Conservation (phyloP, 2,888 invertebrate genomes). For the Autographa gamma region DNA sequence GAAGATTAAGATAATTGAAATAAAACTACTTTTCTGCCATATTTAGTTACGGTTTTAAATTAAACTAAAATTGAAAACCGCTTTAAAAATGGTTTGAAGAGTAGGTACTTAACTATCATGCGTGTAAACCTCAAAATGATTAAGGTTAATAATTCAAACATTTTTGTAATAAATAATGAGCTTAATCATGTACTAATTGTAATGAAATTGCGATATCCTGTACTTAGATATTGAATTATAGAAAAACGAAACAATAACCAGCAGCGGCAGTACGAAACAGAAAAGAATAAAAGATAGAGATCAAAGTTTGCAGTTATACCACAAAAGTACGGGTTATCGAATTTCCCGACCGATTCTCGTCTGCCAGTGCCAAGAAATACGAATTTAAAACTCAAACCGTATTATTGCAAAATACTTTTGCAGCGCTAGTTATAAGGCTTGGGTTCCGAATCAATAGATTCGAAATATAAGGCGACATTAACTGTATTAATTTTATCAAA, state of each 20-base stretch:
- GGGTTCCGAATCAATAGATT: slow-evolving; percentile 3
- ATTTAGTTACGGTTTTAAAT: too few species aligned
- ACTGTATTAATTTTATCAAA: neutral
- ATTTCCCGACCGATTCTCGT: slow-evolving; percentile 48
- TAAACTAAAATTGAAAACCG: too few species aligned
- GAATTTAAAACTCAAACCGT: slow-evolving; percentile 57
- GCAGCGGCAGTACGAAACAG: slow-evolving; percentile 1
- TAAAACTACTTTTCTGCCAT: too few species aligned
- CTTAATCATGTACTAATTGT: neutral
- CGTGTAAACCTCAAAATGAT: too few species aligned
- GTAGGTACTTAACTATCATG: too few species aligned
- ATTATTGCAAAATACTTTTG: slow-evolving; percentile 63
- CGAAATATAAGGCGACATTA: neutral
- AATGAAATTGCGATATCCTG: neutral
- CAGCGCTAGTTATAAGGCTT: slow-evolving; percentile 43
- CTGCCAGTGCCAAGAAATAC: slow-evolving; percentile 54
- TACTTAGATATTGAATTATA: slow-evolving; percentile 23
- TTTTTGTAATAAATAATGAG: too few species aligned
- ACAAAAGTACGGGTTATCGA: slow-evolving; percentile 55
- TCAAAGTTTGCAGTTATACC: slow-evolving; percentile 48
- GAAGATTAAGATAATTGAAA: too few species aligned
- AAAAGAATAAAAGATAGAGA: slow-evolving; percentile 28
- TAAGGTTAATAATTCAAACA: too few species aligned
- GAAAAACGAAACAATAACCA: slow-evolving; percentile 22
- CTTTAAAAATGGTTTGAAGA: too few species aligned